phyloP scores from a whole-genome alignment of 1,140 invertebrate genomes.

The Hesperophylax magnus region DNA sequence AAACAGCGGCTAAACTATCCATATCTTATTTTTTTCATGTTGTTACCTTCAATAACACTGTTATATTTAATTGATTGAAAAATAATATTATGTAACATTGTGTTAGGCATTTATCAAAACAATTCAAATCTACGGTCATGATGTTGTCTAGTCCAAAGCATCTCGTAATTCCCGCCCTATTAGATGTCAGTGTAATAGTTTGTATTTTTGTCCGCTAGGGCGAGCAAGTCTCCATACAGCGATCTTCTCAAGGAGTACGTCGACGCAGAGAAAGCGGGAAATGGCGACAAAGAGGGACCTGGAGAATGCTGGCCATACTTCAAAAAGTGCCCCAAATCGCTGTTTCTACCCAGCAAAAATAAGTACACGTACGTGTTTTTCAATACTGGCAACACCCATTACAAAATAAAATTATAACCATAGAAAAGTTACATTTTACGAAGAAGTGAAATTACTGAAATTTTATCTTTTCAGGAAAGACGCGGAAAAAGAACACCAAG shows the following conservation, averaged over 20 bases:
- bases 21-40: too few species aligned
- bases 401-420: background rate
- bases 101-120: too few species aligned
- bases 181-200: background rate
- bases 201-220: slow-evolving; percentile 67
- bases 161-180: too few species aligned
- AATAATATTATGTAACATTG: too few species aligned
- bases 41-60: too few species aligned
- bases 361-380: slow-evolving; percentile 75
- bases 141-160: too few species aligned
- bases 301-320: slow-evolving; percentile 90
- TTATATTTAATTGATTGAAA: too few species aligned
- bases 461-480: slow-evolving; percentile 61
- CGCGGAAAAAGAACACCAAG: slow-evolving; percentile 65
- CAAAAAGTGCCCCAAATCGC: slow-evolving; percentile 85
- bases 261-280: slow-evolving; percentile 83
- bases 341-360: slow-evolving; percentile 78
- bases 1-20: too few species aligned
- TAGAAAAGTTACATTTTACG: background rate
- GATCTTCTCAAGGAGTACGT: slow-evolving; percentile 82
- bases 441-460: background rate
- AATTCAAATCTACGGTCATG: too few species aligned
- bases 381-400: background rate
- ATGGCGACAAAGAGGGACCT: slow-evolving; percentile 67
- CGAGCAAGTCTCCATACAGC: slow-evolving; percentile 85